Evolutionary conservation across 2,888 invertebrate species (phyloP), one percentile per base, ranked within the genome.

Genomic region (Lochmaea capreae): DNA sequence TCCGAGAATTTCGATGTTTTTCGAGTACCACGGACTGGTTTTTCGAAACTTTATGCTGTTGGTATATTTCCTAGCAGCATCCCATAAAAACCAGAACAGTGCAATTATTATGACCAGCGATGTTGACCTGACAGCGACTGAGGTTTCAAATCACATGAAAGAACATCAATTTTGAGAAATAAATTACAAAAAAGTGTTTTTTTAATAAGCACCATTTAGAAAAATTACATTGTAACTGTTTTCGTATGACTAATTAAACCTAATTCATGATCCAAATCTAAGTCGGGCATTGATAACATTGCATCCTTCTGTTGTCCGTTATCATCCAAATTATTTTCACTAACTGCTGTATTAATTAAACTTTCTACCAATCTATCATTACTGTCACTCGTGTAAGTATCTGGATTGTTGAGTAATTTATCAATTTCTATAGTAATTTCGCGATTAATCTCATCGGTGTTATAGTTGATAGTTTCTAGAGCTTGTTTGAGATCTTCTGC

Each of bases 271-370:
- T 85, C 85, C n/a, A 78, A 72, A 57, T 85, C 85, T 67, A 87
- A 81, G 75, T 86, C 86, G 0, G 86, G 87, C 85, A 87, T 86
- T 0, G 87, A 87, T 52, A 87, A 76, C 75, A 84, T 84, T 11
- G 86, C 82, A 73, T 84, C 76, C 43, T 77, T 78, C n/a, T 78
- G 73, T 8, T 65, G 58, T 14, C 14, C 16, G n/a, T 26, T 58
- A 33, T 58, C 42, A 1, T 65, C 71, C 33, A 71, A 61, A 43
- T 74, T 68, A 14, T 57, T 68, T 22, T 70, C 74, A 18, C 70
- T 72, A 0, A 73, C 76, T 18, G 71, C 74, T 43, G 65, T 77
- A 59, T 78, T 77, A n/a, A 79, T 75, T 67, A 80, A 76, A 63
- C 77, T 79, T n/a, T 81, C 78, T 9, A 80, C 78, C 49, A 81